Base-by-base conservation (phyloP, 2,797 vertebrate species). In the Stomatorhinus walkeri region DNA sequence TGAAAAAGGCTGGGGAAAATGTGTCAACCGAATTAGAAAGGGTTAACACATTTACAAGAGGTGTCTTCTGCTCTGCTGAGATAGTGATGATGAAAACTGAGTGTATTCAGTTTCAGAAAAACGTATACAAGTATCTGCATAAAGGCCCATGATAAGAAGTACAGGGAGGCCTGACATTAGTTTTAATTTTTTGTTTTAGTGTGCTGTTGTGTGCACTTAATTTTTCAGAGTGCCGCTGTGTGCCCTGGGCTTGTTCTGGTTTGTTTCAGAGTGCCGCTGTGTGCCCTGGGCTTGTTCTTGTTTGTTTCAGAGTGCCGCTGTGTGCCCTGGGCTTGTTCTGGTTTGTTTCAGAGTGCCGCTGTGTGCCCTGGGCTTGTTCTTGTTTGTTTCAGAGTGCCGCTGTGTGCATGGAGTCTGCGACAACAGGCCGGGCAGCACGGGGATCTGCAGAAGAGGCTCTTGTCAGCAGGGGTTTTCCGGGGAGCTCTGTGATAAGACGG, bases 401-500 rank as follows among this genome's bases (percentile, higher is more conserved):
- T 99, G 98, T 88, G 89, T 98, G 88, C 97, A 99, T 1, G 98
- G 98, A 0, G 90, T 94, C 24, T 99, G 98, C 93, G 98, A 99
- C 93, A 99, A 99, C 94, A 96, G 98, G n/a, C 97, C 97, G 0
- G 96, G 96, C 93, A 97, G 96, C 0, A 85, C 92, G 0, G 98
- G 98, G 0, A 91, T 94, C 40, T 99, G 98, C 91, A 97, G 97
- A 83, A 91, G 90, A 0, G 96, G 94, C 54, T 96, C 97, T 0
- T 99, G 98, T 91, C 64, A 90, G 51, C 94, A 94, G 1, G 97
- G 97, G 48, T 98, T 94, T 91, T 96, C 93, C 0, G 98, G 98
- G 46, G 95, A 94, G 4, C 93, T 95, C 90, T 99, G 98, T 91
- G 97, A 99, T 46, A 95, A 89, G 90, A 93, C n/a, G 0, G 89